Percentiles rank a stretch among this genome's conserved stretches.
Evolutionary conservation across 37 sponge, comb jelly and placozoan species (phyloP).

Genomic region (Hexactinellida sp.): DNA sequence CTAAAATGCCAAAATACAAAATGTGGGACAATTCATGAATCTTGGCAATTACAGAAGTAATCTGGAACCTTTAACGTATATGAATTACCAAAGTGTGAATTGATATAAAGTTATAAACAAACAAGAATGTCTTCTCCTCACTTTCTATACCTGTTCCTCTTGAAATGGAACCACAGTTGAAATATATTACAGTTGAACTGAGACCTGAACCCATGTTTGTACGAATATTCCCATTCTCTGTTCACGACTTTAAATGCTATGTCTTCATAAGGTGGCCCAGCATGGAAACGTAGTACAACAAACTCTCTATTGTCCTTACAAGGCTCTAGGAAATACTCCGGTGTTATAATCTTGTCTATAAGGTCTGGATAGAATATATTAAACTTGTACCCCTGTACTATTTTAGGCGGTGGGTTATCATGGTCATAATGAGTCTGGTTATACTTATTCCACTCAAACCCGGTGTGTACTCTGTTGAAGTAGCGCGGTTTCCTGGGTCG

Average conservation of each 20-base stretch:
- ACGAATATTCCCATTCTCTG: slow-evolving; percentile 94
- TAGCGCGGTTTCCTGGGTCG: slow-evolving; percentile 91
- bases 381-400: slow-evolving; percentile 99
- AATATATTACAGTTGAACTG: slow-evolving; percentile 91
- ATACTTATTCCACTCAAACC: slow-evolving; percentile 99
- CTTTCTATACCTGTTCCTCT: slow-evolving; percentile 81
- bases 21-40: too few species aligned
- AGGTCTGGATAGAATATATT: slow-evolving; percentile 97
- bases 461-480: slow-evolving; percentile 98
- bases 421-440: slow-evolving; percentile 99
- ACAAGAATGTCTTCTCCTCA: too few species aligned
- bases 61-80: too few species aligned
- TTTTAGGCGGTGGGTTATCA: slow-evolving; percentile 98
- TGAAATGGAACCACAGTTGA: slow-evolving; percentile 92
- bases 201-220: slow-evolving; percentile 78
- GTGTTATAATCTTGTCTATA: slow-evolving; percentile 79
- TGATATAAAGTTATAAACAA: too few species aligned
- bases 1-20: too few species aligned
- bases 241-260: slow-evolving; percentile 92
- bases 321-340: slow-evolving; percentile 63
- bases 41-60: too few species aligned
- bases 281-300: slow-evolving; percentile 78
- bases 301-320: slow-evolving; percentile 66
- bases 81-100: too few species aligned
- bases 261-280: slow-evolving; percentile 99